Base-by-base conservation (phyloP, 2,888 invertebrate species). In the Apamea monoglypha region DNA sequence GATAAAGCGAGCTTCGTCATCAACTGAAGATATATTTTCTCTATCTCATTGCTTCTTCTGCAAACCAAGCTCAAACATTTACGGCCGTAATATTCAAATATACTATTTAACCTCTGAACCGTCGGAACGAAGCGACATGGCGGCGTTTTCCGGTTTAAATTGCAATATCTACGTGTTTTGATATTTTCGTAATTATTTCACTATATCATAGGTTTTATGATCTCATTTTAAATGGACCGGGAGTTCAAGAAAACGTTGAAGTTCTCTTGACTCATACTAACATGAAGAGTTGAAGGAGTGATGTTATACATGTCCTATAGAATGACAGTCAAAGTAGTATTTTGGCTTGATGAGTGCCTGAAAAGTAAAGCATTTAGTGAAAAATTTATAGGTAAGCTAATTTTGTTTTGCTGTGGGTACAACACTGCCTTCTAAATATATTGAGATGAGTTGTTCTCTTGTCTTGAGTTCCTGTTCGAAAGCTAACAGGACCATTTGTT, bases 91-190 rank as follows among this genome's bases (percentile, higher is more conserved):
- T 89, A 88, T 88, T 86, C 74, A 88, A 86, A 88, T 86, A 69
- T 69, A 76, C 40, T 66, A 80, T 73, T 84, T 87, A 86, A 89
- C 88, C 89, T 87, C 59, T 89, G 89, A 87, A 87, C 88, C 68
- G 70, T 18, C 10, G 21, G 63, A 63, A 80, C 81, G 74, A 76
- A 66, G 78, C 71, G 80, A 89, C 79, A 74, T 77, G 75, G 75
- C 71, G 66, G 63, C 72, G 78, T 71, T 88, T 86, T 84, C 88
- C 86, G 81, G 63, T 61, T 82, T 67, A 80, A 82, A 83, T 86
- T 88, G 88, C 81, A 83, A 81, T 81, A 86, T 79, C 59, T 82
- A 76, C 76, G 63, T 80, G 69, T 74, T 81, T 71, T 66, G 29
- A 84, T 81, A 81, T 77, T 80, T 83, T 83, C 74, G 68, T 81